Conservation (phyloP, 2,797 vertebrate genomes). For the Sternarchorhynchus goeldii region DNA sequence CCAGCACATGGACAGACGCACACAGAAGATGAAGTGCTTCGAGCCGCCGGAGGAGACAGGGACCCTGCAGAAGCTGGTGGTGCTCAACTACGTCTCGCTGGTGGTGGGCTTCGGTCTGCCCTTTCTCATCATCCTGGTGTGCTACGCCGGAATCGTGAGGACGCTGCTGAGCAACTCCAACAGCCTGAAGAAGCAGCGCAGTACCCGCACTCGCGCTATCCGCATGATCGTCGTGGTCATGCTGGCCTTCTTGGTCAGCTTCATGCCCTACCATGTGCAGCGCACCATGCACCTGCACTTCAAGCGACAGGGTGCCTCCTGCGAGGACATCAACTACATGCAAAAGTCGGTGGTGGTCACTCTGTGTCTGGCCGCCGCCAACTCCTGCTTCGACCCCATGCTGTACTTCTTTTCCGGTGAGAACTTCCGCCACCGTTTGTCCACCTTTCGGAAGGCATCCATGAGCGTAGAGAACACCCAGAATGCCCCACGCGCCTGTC, state of each 20-base stretch:
- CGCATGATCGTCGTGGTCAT: slow-evolving; percentile 91
- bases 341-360: slow-evolving; percentile 93
- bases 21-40: slow-evolving; percentile 91
- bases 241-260: slow-evolving; percentile 86
- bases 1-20: slow-evolving; percentile 50
- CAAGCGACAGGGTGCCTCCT: slow-evolving; percentile 62
- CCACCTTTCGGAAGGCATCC: slow-evolving; percentile 75
- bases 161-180: slow-evolving; percentile 77
- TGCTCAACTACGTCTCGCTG: slow-evolving; percentile 84
- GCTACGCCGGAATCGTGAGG: slow-evolving; percentile 86
- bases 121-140: slow-evolving; percentile 85
- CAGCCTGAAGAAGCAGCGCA: slow-evolving; percentile 68
- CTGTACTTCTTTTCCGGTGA: slow-evolving; percentile 95
- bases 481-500: not conserved
- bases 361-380: slow-evolving; percentile 86
- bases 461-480: not conserved
- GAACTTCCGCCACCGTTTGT: slow-evolving; percentile 83
- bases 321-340: slow-evolving; percentile 73
- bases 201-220: slow-evolving; percentile 78
- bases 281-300: slow-evolving; percentile 84
- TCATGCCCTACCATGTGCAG: slow-evolving; percentile 92
- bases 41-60: slow-evolving; percentile 76
- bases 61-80: slow-evolving; percentile 61
- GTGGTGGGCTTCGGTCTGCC: slow-evolving; percentile 86
- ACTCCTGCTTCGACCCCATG: slow-evolving; percentile 93